Conservation (phyloP, 2,797 vertebrate species). For the Acomys russatus region DNA sequence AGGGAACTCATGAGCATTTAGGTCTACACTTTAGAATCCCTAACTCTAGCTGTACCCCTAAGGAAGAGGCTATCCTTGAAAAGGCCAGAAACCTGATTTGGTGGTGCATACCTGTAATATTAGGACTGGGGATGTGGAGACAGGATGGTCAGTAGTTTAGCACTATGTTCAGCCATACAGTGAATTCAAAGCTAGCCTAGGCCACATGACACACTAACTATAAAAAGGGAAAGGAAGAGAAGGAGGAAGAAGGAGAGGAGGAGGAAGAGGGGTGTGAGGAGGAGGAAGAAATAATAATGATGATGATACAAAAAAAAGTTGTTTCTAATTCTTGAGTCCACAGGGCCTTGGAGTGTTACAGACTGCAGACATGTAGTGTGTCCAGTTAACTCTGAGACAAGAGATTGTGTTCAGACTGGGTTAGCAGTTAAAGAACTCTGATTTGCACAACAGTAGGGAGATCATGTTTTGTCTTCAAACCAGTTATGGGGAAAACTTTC, state of each 20-base stretch:
- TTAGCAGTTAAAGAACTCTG: background rate
- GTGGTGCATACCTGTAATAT: background rate
- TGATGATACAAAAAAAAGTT: background rate
- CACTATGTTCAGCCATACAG: background rate
- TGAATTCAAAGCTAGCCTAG: background rate
- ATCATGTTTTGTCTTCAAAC: background rate
- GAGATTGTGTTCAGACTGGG: background rate
- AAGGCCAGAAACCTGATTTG: background rate
- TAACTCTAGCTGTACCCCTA: background rate
- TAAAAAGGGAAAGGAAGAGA: background rate
- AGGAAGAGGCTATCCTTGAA: rapidly evolving
- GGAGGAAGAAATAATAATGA: too few relatives aligned
- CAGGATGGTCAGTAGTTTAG: background rate
- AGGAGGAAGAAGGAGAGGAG: background rate
- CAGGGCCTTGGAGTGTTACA: background rate
- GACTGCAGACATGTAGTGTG: background rate
- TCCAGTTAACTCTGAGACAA: background rate
- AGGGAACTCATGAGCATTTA: background rate
- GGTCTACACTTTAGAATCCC: background rate
- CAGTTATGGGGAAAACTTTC: background rate
- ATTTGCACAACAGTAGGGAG: background rate
- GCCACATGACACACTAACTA: background rate
- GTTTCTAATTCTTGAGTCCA: background rate
- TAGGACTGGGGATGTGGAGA: background rate
- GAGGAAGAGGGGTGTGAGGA: too few relatives aligned